Base-by-base conservation (phyloP, 2,113 vertebrate species). In the Anarhynchus alexandrinus region DNA sequence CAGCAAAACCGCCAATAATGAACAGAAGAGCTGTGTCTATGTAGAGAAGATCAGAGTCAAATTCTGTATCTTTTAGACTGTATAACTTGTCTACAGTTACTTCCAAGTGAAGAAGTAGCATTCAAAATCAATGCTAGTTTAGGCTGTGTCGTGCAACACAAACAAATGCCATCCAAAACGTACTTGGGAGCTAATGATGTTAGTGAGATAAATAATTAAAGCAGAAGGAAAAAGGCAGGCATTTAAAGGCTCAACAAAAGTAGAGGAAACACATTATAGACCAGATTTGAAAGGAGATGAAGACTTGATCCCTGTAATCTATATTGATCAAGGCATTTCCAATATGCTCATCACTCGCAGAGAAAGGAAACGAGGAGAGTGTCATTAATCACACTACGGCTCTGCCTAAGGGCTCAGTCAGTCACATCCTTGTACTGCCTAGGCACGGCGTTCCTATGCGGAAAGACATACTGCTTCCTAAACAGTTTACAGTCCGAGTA, bases 361-460 rank as follows among this genome's bases (percentile, higher is more conserved):
- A 71, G 72, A 14, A 49, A 64, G 76, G 74, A 52, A 45, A 47
- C 0, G 5, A 38, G 62, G 25, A 49, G 43, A 38, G 34, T 5
- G 69, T 32, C 78, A 7, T 43, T 65, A 91, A 86, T 74, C 59
- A 65, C 26, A 4, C 14, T 1, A 3, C 0, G 6, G 76, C 61
- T 55, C 47, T 80, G 81, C 73, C 77, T 1, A 2, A 47, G 89
- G 76, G 84, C 77, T 51, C 29, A 4, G 64, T 30, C 89, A 43
- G 0, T 45, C 55, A 9, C 6, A 2, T 26, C 36, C 66, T 1
- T 3, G 26, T 17, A 0, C 49, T 40, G 1, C 43, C 54, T 20
- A 4, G 22, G 57, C 65, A 29, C 19, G 3, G 65, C 2, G 4
- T 18, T 49, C 51, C 5, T 13, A 27, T 43, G 88, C 38, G n/a